Percentiles rank a stretch among this genome's conserved stretches.
phyloP scores from a whole-genome alignment of 2,797 vertebrate genomes.

The Gymnoscopelus microlampas region DNA sequence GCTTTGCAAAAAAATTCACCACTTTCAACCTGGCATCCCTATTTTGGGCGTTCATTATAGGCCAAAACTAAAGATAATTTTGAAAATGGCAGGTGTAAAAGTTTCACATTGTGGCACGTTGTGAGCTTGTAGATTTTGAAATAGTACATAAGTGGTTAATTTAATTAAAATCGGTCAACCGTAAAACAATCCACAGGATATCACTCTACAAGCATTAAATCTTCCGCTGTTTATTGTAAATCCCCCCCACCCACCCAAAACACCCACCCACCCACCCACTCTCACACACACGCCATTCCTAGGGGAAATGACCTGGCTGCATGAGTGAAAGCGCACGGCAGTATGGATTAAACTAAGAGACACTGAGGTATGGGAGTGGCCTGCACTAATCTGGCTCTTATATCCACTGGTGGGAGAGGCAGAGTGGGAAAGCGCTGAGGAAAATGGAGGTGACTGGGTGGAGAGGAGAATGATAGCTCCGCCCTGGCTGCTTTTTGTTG shows the following conservation, averaged over 20 bases:
- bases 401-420: conserved; percentile 40
- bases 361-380: conserved; percentile 64
- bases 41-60: too few relatives aligned
- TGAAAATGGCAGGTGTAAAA: too few relatives aligned
- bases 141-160: too few relatives aligned
- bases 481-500: conserved; percentile 53
- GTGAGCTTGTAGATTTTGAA: too few relatives aligned
- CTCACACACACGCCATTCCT: conserved; percentile 18
- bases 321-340: conserved; percentile 49
- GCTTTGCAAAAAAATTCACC: too few relatives aligned
- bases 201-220: background rate
- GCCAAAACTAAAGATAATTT: too few relatives aligned
- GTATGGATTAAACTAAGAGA: conserved; percentile 71
- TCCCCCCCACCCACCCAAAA: too few relatives aligned
- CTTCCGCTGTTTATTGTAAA: too few relatives aligned
- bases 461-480: conserved; percentile 33
- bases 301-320: conserved; percentile 61
- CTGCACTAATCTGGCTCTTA: conserved; percentile 61
- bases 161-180: background rate
- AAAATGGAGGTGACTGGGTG: conserved; percentile 13
- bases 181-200: conserved; percentile 10
- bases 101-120: too few relatives aligned
- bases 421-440: conserved; percentile 21
- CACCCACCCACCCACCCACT: too few relatives aligned
- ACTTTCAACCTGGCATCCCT: too few relatives aligned